Conservation (phyloP, 2,888 invertebrate species). For the Busseola fusca region DNA sequence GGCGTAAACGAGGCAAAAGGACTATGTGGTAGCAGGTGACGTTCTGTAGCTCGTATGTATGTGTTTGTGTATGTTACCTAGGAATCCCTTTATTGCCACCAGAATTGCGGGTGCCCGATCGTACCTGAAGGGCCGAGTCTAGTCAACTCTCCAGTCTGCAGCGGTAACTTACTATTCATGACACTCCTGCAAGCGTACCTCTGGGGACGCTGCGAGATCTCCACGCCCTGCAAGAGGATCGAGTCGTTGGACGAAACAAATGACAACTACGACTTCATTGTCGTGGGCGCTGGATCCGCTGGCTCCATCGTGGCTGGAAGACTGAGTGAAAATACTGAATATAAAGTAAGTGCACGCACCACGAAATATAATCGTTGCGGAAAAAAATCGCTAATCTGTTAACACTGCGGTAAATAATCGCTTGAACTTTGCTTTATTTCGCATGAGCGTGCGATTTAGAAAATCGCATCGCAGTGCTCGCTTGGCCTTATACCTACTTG, state of each 20-base stretch:
- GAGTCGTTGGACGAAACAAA: conserved; percentile 75
- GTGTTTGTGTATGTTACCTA: neutral
- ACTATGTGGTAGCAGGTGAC: no score
- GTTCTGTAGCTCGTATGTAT: no score
- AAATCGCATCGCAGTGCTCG: no score
- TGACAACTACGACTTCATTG: conserved; percentile 90
- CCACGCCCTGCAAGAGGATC: conserved; percentile 88
- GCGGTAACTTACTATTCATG: conserved; percentile 89
- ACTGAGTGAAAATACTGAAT: conserved; percentile 85
- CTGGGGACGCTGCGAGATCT: conserved; percentile 84
- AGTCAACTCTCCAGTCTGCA: conserved; percentile 87
- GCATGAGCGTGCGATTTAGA: no score
- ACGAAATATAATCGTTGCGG: no score
- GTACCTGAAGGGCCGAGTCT: conserved; percentile 85
- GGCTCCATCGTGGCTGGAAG: conserved; percentile 90
- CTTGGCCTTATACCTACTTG: no score
- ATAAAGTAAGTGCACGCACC: conserved; percentile 13
- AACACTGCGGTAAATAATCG: no score
- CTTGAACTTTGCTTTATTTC: no score
- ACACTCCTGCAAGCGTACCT: conserved; percentile 89
- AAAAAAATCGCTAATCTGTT: no score
- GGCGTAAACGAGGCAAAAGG: no score
- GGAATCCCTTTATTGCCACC: conserved; percentile 5
- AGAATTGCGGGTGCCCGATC: conserved; percentile 85
- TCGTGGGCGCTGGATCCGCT: conserved; percentile 90